phyloP scores from a whole-genome alignment of 2,113 vertebrate genomes.

The Melospiza melodia region DNA sequence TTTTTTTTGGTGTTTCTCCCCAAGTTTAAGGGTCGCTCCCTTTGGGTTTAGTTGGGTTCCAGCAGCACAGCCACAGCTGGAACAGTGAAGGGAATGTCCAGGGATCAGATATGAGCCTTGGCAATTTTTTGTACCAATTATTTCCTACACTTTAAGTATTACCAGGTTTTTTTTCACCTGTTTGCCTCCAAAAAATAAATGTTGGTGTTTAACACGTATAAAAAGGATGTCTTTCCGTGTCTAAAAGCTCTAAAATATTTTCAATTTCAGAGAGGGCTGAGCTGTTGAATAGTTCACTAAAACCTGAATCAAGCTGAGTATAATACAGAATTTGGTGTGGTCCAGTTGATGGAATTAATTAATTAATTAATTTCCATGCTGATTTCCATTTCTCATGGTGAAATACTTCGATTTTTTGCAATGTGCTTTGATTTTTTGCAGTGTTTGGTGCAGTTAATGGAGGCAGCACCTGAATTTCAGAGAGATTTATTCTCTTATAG shows the following conservation, averaged over 20 bases:
- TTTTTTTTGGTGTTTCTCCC: background rate
- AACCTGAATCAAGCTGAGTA: background rate
- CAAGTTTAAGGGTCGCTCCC: background rate
- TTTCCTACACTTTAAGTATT: fast-evolving
- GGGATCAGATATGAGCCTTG: background rate
- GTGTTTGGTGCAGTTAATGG: background rate
- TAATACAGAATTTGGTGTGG: background rate
- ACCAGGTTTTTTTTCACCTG: background rate
- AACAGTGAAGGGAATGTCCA: background rate
- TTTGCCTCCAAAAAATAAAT: background rate
- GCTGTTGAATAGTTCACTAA: background rate
- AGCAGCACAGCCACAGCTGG: background rate
- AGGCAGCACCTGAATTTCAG: background rate
- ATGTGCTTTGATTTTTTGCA: background rate
- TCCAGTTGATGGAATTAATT: background rate
- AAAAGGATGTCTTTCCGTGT: background rate
- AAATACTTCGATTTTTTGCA: background rate
- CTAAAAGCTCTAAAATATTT: background rate
- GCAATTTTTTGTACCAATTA: background rate
- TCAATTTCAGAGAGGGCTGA: background rate
- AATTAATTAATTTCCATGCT: background rate
- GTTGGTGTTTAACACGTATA: fast-evolving
- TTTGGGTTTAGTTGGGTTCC: background rate
- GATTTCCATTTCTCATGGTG: background rate
- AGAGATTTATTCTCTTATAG: fast-evolving